Base-by-base conservation (phyloP, 37 sponge, comb jelly and placozoan species). In the Petrosia ficiformis region DNA sequence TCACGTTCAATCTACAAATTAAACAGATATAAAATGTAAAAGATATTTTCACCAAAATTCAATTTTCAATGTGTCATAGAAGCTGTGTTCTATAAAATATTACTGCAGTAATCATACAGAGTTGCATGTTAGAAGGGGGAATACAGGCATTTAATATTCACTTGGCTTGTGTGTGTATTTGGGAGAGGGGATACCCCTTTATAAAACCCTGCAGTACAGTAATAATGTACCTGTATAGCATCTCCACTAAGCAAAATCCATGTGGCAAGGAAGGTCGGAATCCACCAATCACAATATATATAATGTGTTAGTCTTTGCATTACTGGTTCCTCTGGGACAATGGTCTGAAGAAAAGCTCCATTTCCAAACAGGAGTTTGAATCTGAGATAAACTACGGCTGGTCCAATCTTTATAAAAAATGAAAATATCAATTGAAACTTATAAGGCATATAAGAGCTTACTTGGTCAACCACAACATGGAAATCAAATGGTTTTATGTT, bases 321-420 rank as follows among this genome's bases (percentile, higher is more conserved):
- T 81, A 86, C 28, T 16, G 87, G 87, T 57, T 75, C 87, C 44
- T 72, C 78, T 57, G 87, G 87, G 0, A 77, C 68, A 24, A 80
- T 57, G 35, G 69, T 59, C 77, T 86, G 87, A 4, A 86, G 11
- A 19, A 81, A 66, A 21, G 42, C 77, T 25, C 80, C 87, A 1
- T 48, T 33, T 24, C 87, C 87, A 28, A 86, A 37, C 5, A 61
- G 22, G 4, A 59, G 39, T 39, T 76, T 57, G 28, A 81, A 86
- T 10, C 43, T 39, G 37, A 86, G 59, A 33, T 59, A 22, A 0
- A 86, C 87, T 0, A 86, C 21, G 6, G 70, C 75, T 19, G 87
- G 87, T 57, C 87, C 87, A 69, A 86, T 42, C 87, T 86, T 42
- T 25, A n/a, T n/a, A n/a, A n/a, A n/a, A n/a, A n/a, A n/a, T n/a